phyloP scores from a whole-genome alignment of 2,888 invertebrate genomes.

The Stenchaetothrips biformis region DNA sequence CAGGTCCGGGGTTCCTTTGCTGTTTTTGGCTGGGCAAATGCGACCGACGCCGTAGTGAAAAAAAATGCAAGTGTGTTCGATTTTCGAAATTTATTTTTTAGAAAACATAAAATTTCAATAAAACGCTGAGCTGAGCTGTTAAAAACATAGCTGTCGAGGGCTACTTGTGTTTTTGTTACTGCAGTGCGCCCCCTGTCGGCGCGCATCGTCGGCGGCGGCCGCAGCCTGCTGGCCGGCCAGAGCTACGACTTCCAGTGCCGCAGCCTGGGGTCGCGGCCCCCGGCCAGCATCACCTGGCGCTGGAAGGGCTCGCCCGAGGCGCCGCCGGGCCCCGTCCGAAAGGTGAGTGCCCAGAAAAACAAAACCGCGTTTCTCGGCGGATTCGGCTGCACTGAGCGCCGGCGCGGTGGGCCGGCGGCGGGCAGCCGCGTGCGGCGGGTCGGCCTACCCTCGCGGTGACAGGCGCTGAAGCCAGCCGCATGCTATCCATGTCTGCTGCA shows the following conservation, averaged over 20 bases:
- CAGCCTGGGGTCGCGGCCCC: slow-evolving; percentile 66
- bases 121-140: too few species aligned
- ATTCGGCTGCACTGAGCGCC: too few species aligned
- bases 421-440: not conserved
- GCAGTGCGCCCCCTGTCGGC: slow-evolving; percentile 68
- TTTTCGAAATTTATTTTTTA: too few species aligned
- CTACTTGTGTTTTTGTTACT: slow-evolving; percentile 37
- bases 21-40: too few species aligned
- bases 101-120: too few species aligned
- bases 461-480: not conserved
- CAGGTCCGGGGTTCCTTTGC: too few species aligned
- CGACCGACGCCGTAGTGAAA: too few species aligned
- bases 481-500: not conserved
- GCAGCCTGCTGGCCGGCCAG: slow-evolving; percentile 64
- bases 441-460: not conserved
- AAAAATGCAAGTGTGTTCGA: too few species aligned
- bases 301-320: slow-evolving; percentile 58
- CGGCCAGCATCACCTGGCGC: slow-evolving; percentile 64
- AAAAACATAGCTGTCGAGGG: too few species aligned
- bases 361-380: too few species aligned
- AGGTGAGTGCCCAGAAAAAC: too few species aligned
- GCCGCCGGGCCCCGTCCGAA: slow-evolving; percentile 57
- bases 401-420: not conserved
- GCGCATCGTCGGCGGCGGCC: slow-evolving; percentile 61
- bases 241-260: slow-evolving; percentile 67